Evolutionary conservation across 2,888 invertebrate genomes (phyloP), one percentile per base, ranked within the genome.

Genomic region (Epinotia nisella): DNA sequence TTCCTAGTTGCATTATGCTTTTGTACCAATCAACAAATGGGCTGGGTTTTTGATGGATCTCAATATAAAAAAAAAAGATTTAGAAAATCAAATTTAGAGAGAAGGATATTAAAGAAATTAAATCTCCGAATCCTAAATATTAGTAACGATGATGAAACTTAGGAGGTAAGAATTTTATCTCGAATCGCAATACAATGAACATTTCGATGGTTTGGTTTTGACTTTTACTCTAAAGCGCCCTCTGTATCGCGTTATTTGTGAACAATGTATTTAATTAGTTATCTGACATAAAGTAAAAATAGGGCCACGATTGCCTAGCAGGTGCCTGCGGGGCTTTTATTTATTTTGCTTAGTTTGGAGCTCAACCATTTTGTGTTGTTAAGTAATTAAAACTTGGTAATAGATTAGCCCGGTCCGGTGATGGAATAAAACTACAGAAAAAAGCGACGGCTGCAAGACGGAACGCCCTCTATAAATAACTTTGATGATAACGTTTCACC

Each of bases 401-500:
- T 41, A 39, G 39, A 66, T 66, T 66, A 66, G 10, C 29, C 29
- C 35, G 35, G 3, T 9, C 11, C 10, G 39, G 19, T 15, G 29
- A 19, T 19, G 41, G 0, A 29, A 41, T 3, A 45, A 56, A 21
- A 4, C 35, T 29, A 19, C n/a, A 24, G 17, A 19, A 58, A 55
- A 66, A 45, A 24, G 24, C 11, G 21, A 24, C n/a, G 70, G 15
- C 13, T 24, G n/a, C 67, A 19, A 58, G 68, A 58, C 49, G 51
- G 17, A 58, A 62, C 51, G 21, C 51, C 60, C 24, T 51, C 68
- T 17, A 62, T 68, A 51, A 62, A 73, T 51, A 51, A 62, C 41
- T 41, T 49, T 29, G 62, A 59, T 72, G 64, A 60, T 71, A 72
- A 69, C 29, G 41, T 69, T 73, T 72, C 68, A 51, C 61, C 73